Evolutionary conservation across 2,888 invertebrate genomes (phyloP), one percentile per base, ranked within the genome.

Genomic region (Acanthoscelides obtectus): DNA sequence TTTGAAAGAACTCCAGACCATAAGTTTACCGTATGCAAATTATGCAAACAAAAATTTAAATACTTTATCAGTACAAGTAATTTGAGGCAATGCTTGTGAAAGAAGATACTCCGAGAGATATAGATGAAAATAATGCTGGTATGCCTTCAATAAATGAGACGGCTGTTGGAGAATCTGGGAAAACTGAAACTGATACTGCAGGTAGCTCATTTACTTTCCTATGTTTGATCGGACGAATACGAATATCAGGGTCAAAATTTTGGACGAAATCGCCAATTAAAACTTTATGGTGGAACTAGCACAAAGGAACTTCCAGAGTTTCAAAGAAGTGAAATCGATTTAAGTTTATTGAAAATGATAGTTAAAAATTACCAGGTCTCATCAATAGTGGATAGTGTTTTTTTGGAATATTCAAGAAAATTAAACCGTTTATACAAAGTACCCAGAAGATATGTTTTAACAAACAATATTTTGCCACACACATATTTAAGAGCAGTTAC

Each of bases 401-500:
- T 45, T 17, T 12, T 3, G 45, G 8, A 45, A 12, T 45, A 45
- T 45, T 45, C 45, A 1, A 45, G 17, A 45, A 4, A 3, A 45
- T 12, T 45, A 6, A 4, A 45, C 1, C 45, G 12, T 45, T 17
- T 45, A 12, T 45, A 45, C 17, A 17, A 45, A 17, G 1, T 66
- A 4, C 71, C 71, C 5, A 71, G 65, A 19, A 22, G 69, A 22
- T 66, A 69, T 65, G n/a, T 17, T 21, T 68, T 78, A 64, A 75
- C 73, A 8, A 73, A 71, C 17, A 69, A 69, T 2, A 70, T 78
- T 12, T 65, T 80, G 66, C 78, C 77, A 21, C 66, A 74, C 2
- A 0, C 69, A 20, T 78, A 77, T 67, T 22, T 64, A 69, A 71
- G 75, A 22, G 67, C 66, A 20, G 72, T 68, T 65, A 12, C 66